Conservation (phyloP, 2,113 vertebrate genomes). For the Caloenas nicobarica region DNA sequence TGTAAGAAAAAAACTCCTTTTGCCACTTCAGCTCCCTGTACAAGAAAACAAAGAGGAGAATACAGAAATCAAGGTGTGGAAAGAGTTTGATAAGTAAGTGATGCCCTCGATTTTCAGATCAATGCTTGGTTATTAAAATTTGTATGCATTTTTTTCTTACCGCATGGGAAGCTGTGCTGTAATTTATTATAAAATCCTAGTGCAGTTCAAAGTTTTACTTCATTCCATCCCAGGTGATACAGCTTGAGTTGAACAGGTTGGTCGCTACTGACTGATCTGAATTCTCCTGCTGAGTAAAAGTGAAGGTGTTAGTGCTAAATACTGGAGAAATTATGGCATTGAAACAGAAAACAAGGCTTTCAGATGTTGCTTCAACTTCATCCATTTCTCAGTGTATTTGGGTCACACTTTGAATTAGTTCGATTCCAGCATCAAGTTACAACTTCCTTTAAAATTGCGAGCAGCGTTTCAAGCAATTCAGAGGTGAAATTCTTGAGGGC, state of each 20-base stretch:
- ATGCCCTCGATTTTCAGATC: not conserved
- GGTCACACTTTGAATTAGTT: not conserved
- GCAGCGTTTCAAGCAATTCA: not conserved
- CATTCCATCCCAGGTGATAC: not conserved
- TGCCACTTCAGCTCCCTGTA: slow-evolving; percentile 46
- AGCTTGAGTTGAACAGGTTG: not conserved
- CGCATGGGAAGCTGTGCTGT: rapidly evolving
- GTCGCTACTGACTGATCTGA: not conserved
- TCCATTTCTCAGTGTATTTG: not conserved
- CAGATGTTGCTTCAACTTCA: not conserved
- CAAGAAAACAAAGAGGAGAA: slow-evolving; percentile 20
- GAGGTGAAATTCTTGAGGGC: not conserved
- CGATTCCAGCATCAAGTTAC: not conserved
- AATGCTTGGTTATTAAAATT: not conserved
- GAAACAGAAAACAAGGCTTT: not conserved
- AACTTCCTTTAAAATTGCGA: not conserved
- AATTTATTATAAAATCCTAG: not conserved
- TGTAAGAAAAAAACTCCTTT: slow-evolving; percentile 75
- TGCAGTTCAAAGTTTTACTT: not conserved
- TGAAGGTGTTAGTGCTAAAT: not conserved
- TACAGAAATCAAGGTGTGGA: slow-evolving; percentile 69
- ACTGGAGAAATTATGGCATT: not conserved
- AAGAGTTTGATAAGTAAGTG: slow-evolving; percentile 84
- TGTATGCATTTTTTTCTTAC: not conserved
- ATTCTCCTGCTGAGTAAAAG: not conserved